Conservation (phyloP, 2,797 vertebrate species). For the Manis pentadactyla region DNA sequence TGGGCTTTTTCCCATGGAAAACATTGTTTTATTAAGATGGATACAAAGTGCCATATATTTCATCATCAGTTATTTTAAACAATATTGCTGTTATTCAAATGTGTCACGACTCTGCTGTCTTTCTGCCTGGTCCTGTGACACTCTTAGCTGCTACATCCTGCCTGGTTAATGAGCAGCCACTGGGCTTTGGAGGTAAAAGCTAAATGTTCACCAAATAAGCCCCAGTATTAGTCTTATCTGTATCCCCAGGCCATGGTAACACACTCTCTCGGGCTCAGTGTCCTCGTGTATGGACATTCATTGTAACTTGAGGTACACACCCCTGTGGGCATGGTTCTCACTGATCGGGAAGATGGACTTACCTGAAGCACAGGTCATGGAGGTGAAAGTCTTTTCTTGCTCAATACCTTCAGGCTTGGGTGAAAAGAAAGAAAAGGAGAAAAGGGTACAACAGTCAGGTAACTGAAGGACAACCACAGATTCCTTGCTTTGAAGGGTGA, state of each 20-base stretch:
- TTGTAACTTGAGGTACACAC: neutral
- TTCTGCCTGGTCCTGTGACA: neutral
- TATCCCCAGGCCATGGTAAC: neutral
- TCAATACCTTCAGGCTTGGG: slow-evolving; percentile 84
- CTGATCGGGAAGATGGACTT: slow-evolving; percentile 18
- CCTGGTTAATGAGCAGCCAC: neutral
- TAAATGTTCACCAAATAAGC: neutral
- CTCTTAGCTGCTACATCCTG: neutral
- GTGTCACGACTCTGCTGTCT: neutral
- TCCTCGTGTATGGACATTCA: neutral
- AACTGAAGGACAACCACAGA: neutral
- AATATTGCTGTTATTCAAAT: neutral
- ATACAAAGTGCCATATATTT: neutral
- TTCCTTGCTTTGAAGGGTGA: neutral
- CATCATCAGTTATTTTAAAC: neutral
- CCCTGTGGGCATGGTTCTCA: neutral
- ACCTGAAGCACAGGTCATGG: slow-evolving; percentile 82
- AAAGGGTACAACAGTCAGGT: neutral
- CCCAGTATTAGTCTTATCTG: neutral
- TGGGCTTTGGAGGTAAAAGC: neutral
- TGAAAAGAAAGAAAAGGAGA: neutral
- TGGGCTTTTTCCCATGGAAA: neutral
- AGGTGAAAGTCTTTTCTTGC: slow-evolving; percentile 82
- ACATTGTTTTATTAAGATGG: neutral
- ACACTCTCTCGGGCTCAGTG: neutral